These are phyloP conservation scores for Catajapyx aquilonaris DNA, from an alignment of 1,140 invertebrate species.

Conservation along the genomic window DNA sequence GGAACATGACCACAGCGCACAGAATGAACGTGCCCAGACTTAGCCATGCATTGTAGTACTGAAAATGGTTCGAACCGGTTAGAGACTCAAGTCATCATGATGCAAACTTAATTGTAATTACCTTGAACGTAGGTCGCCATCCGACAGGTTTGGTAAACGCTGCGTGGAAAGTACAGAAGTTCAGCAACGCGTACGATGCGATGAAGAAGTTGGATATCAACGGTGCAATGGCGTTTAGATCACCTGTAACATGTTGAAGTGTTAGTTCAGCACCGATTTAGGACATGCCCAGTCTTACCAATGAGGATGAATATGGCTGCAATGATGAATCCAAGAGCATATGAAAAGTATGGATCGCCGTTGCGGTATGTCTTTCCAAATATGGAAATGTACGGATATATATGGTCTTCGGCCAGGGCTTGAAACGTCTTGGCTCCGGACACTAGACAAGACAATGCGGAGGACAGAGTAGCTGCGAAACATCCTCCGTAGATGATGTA, in stretches of 20 bases:
- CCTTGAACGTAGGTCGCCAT: constrained; percentile 68
- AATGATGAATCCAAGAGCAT: constrained; percentile 74
- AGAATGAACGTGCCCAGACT: constrained; percentile 69
- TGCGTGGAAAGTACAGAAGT: constrained; percentile 90
- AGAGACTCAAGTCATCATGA: too few relatives aligned
- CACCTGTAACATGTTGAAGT: constrained; percentile 27
- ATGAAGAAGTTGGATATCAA: constrained; percentile 92
- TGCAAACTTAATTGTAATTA: too few relatives aligned
- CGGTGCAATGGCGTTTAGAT: constrained; percentile 76
- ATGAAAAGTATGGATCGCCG: constrained; percentile 81
- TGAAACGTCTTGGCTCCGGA: constrained; percentile 82
- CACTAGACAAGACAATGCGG: constrained; percentile 85
- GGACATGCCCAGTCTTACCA: constrained; percentile 33
- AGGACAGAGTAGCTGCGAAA: constrained; percentile 89
- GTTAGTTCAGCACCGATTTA: neutral
- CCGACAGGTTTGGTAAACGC: constrained; percentile 64
- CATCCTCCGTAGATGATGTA: constrained; percentile 88
- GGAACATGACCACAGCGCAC: constrained; percentile 86
- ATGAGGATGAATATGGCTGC: constrained; percentile 70
- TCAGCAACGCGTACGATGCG: constrained; percentile 86
- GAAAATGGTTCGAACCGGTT: too few relatives aligned
- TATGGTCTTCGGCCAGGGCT: constrained; percentile 77
- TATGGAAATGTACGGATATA: constrained; percentile 81
- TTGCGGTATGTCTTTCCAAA: constrained; percentile 80
- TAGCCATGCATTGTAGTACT: constrained; percentile 93